Base-by-base conservation (phyloP, 2,797 vertebrate species). In the Esox lucius region DNA sequence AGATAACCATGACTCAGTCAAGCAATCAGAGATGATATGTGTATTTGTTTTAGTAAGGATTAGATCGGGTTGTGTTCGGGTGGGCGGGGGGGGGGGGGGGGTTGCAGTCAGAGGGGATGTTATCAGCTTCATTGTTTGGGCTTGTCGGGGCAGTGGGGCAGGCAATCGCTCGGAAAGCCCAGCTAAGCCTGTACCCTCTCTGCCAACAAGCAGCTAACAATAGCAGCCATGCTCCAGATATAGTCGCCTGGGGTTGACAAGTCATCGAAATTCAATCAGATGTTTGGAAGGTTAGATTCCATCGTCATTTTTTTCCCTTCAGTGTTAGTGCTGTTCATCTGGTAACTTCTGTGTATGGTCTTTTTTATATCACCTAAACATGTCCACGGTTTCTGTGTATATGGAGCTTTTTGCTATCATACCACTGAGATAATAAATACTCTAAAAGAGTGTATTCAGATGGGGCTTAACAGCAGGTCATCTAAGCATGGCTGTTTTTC, bases 161-260 rank as follows among this genome's bases (percentile, higher is more conserved):
- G 56, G 71, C 64, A 74, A 56, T 75, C 70, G 77, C 75, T 78
- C 79, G 79, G 71, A 81, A 75, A 84, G 79, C 75, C 82, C 64
- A 76, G 83, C 83, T 83, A 82, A 84, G 79, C 64, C 78, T 26
- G 0, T 82, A 69, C 73, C 81, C 77, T 84, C 84, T 74, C 84
- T 85, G 74, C 78, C 83, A 71, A 66, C 74, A 61, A 82, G 77
- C 81, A 79, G 73, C 84, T 89, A 90, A 91, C 87, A 87, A 91
- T 90, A 90, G 82, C 76, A 81, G 69, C 72, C 0, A 65, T 4
- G 75, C 74, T 87, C 84, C 85, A 78, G 76, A 90, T 88, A 76
- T 78, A 86, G 84, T 83, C 19, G 71, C 75, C 79, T 17, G 31
- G 48, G 75, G 33, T 78, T 83, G 80, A 84, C 81, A 78, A 81